These are phyloP conservation scores for Amblyopsis hoosieri DNA, from an alignment of 2,797 vertebrate species.

Conservation along the genomic window DNA sequence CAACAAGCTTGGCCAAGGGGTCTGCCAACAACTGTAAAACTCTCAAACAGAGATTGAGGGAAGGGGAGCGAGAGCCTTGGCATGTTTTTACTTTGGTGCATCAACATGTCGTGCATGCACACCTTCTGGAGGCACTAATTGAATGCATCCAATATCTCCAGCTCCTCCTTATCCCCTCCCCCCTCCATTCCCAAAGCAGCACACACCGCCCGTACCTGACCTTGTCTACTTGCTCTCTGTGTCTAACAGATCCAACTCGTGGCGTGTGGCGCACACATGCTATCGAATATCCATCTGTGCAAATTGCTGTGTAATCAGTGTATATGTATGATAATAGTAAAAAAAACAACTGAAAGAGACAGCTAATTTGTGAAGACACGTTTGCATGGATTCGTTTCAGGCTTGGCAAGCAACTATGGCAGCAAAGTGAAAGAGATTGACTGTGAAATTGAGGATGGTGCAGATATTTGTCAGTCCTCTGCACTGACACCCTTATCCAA, in stretches of 20 bases:
- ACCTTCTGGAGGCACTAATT: slow-evolving; percentile 44
- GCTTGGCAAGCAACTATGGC: slow-evolving; percentile 37
- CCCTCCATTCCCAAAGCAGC: slow-evolving; percentile 13
- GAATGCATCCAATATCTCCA: slow-evolving; percentile 42
- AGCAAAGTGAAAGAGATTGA: not conserved
- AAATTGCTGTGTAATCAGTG: slow-evolving; percentile 37
- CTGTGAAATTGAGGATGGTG: slow-evolving; percentile 38
- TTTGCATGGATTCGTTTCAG: slow-evolving; percentile 54
- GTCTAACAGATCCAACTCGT: not conserved
- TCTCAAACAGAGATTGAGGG: slow-evolving; percentile 32
- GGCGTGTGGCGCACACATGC: not conserved
- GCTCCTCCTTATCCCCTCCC: no score
- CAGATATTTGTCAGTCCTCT: slow-evolving; percentile 63
- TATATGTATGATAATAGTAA: slow-evolving; percentile 25
- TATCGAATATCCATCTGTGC: not conserved
- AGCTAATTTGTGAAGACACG: slow-evolving; percentile 36
- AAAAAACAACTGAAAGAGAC: slow-evolving; percentile 17
- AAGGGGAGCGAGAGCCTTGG: not conserved
- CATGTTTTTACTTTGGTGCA: no score
- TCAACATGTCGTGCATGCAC: slow-evolving; percentile 46
- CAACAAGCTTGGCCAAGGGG: slow-evolving; percentile 66
- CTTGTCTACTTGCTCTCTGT: slow-evolving; percentile 34
- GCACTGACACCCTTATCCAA: slow-evolving; percentile 58
- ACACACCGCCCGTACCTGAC: slow-evolving; percentile 37
- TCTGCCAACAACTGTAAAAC: slow-evolving; percentile 73